Evolutionary conservation across 1,140 invertebrate species (phyloP).

Genomic region (Argopecten irradians): DNA sequence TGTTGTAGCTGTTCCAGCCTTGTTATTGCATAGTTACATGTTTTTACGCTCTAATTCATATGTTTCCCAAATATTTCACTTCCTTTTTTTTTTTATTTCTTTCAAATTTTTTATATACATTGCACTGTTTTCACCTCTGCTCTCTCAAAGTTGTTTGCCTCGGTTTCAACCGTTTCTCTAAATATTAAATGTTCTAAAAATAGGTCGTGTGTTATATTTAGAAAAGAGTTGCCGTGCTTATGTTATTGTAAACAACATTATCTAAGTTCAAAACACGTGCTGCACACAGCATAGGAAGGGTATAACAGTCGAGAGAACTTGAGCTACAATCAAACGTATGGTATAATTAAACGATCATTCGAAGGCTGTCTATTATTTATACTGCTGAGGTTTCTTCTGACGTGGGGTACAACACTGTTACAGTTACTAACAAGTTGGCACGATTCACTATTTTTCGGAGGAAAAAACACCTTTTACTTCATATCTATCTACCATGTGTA

Average conservation of each 20-base stretch:
- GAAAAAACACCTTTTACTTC: background rate
- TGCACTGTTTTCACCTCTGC: background rate
- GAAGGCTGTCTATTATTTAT: background rate
- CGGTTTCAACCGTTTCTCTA: background rate
- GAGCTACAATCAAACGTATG: background rate
- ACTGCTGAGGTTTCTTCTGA: background rate
- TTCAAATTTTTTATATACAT: too few species aligned
- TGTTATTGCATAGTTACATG: too few species aligned
- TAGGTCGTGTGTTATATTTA: background rate
- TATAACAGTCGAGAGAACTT: background rate
- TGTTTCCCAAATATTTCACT: background rate
- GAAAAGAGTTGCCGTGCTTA: background rate
- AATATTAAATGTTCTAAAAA: background rate
- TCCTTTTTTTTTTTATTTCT: background rate
- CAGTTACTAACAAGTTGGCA: background rate
- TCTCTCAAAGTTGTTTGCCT: background rate
- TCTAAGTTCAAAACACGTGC: background rate
- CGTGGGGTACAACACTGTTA: background rate
- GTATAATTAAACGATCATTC: background rate
- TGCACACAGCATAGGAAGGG: background rate
- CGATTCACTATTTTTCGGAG: background rate
- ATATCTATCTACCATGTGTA: background rate
- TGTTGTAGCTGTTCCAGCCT: too few species aligned
- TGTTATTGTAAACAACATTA: background rate
- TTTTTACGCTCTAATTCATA: too few species aligned